Conservation (phyloP, 2,113 vertebrate genomes). For the Gorsachius goisagi region DNA sequence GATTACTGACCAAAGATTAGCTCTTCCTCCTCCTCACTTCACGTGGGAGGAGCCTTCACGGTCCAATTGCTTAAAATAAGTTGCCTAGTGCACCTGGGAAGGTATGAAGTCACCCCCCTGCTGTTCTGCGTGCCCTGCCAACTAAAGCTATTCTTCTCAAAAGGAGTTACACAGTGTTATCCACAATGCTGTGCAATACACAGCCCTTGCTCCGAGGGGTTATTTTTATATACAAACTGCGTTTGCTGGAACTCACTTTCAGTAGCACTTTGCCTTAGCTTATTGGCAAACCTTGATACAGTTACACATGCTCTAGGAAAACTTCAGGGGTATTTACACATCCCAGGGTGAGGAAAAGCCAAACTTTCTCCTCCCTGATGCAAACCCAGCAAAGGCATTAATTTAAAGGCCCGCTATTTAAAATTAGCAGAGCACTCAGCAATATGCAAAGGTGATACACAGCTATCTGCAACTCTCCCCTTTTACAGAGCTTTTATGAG, state of each 20-base stretch:
- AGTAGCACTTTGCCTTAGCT: not conserved
- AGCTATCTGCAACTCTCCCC: not conserved
- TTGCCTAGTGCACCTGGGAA: not conserved
- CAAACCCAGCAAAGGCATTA: not conserved
- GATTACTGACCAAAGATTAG: not conserved
- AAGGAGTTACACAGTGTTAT: not conserved
- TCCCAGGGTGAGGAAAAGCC: not conserved
- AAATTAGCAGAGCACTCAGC: not conserved
- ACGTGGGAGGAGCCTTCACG: not conserved
- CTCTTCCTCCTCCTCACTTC: not conserved
- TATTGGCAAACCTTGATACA: not conserved
- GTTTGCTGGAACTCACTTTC: not conserved
- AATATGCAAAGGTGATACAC: not conserved
- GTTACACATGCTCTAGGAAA: not conserved
- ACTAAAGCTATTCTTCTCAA: not conserved
- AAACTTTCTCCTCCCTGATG: not conserved
- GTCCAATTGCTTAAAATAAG: not conserved
- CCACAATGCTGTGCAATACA: not conserved
- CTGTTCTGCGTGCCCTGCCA: not conserved
- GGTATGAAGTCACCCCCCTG: not conserved
- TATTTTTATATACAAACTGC: not conserved
- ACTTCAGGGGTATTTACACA: not conserved
- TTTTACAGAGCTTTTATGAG: not conserved
- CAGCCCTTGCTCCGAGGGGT: not conserved
- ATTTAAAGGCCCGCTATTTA: not conserved